Base-by-base conservation (phyloP, 2,797 vertebrate genomes). In the Ambastaia sidthimunki region DNA sequence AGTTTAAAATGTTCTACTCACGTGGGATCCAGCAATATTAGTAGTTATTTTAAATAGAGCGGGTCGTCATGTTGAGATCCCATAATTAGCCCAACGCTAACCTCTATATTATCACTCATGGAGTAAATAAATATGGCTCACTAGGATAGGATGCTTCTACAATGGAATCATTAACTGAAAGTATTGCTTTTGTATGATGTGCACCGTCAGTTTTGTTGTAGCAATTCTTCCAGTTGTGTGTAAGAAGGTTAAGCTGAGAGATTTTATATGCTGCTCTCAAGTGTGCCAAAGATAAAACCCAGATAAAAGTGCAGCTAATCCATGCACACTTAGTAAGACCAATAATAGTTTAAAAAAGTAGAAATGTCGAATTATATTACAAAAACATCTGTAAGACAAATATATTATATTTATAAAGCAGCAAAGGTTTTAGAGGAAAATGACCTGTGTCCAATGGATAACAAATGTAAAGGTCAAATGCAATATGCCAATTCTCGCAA, bases 231-330 rank as follows among this genome's bases (percentile, higher is more conserved):
- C 59, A 54, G 52, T 47, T 76, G 28, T 57, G 44, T 41, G 60
- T 18, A 25, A 25, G 63, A 84, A 62, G 71, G 21, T 10, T 41
- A 21, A 55, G 67, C 34, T 19, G 31, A 70, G 55, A 77, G 18
- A 50, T 76, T 57, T 74, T 60, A 41, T 34, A 65, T 84, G 75
- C 83, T 78, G 75, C 79, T 84, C 74, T 74, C 28, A 66, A 69
- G 79, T 78, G 83, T 84, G 83, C 83, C 83, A 84, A 84, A 84
- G 83, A 84, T 44, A 50, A 76, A 31, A 68, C 21, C 67, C 31
- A 34, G 62, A 70, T 62, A 74, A 68, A 47, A 69, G 66, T 74
- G 76, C 80, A 72, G 60, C 76, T 82, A 78, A 69, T 62, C 25
- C 74, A 66, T 67, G 72, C 79, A 75, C 72, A 66, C 62, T 72